Evolutionary conservation across 2,888 invertebrate species (phyloP), one percentile per base, ranked within the genome.

Genomic region (Acleris cristana): DNA sequence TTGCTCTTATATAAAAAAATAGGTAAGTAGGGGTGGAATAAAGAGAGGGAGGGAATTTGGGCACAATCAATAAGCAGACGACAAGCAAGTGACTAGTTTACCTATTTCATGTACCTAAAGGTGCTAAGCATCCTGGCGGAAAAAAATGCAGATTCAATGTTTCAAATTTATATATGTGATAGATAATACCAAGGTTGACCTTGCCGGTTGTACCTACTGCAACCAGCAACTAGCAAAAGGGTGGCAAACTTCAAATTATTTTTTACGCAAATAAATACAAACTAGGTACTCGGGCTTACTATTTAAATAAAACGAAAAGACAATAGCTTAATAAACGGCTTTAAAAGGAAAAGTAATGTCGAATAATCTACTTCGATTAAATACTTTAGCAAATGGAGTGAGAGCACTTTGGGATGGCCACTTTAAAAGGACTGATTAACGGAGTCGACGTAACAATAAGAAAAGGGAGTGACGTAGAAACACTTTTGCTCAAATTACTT

Each of bases 381-480:
- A 21, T 21, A 21, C 34, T 55, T 18, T 40, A 19, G 34, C 21
- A 52, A 60, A 52, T 23, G 51, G 52, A 52, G 34, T 10, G 34
- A 34, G 5, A 40, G 23, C 40, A 60, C 60, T 52, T 59, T 34
- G 26, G 21, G 4, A 59, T 34, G 45, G 21, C 10, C 16, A 26
- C n/a, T 26, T 59, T 51, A 51, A 51, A 30, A 51, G 19, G 49
- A 21, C 6, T 21, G 51, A 56, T 56, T 56, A 19, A 40, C 14
- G 21, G 16, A 40, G 19, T 21, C 40, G n/a, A 7, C 23, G 26
- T 45, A 45, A 57, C n/a, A 57, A 45, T 48, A 21, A 18, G 21
- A 57, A 57, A 45, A 45, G 34, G 34, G 52, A 52, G 12, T 52
- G 52, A 40, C 60, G 60, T 21, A 52, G 52, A 59, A 52, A n/a